Evolutionary conservation across 2,797 vertebrate genomes (phyloP), one percentile per base, ranked within the genome.

Genomic region (Phrynocephalus guinanensis): DNA sequence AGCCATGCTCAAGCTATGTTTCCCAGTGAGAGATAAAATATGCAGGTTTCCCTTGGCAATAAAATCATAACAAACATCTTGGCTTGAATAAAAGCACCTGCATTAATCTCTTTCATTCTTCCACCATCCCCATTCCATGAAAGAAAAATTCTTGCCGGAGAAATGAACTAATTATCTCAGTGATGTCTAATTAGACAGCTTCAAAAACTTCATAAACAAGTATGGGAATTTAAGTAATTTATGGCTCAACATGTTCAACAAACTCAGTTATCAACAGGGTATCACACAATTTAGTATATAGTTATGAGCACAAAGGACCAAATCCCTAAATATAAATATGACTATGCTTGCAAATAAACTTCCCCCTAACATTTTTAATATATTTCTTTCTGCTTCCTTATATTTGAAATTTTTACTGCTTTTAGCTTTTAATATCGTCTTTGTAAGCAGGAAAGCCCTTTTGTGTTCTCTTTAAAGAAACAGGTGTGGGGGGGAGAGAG

Each of bases 161-260:
- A 70, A 87, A 87, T 77, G 78, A 48, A 33, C 26, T 78, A 52
- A 87, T 87, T 83, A 83, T 26, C 28, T 11, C 44, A 48, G 50
- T 83, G 67, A 71, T 71, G 50, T 83, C 48, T 83, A 87, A 87
- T 87, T 78, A 78, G 81, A 26, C 52, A 83, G 33, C 75, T 83
- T 79, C 6, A 56, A 79, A 87, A 87, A 10, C 77, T 60, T 71
- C 30, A 79, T 71, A 87, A 83, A 87, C 66, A 87, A 78, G 16
- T 86, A 15, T 24, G 38, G 68, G 50, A 60, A 86, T 60, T 50
- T 72, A 48, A 86, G 66, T 56, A 87, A 87, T 87, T 60, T 83
- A 71, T 83, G 75, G 48, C 30, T 78, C 73, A 44, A 15, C 48
- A 22, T 83, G 73, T 60, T 60, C 83, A 63, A 87, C 66, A 83